phyloP scores from a whole-genome alignment of 2,113 vertebrate genomes.

The Dromaius novaehollandiae region DNA sequence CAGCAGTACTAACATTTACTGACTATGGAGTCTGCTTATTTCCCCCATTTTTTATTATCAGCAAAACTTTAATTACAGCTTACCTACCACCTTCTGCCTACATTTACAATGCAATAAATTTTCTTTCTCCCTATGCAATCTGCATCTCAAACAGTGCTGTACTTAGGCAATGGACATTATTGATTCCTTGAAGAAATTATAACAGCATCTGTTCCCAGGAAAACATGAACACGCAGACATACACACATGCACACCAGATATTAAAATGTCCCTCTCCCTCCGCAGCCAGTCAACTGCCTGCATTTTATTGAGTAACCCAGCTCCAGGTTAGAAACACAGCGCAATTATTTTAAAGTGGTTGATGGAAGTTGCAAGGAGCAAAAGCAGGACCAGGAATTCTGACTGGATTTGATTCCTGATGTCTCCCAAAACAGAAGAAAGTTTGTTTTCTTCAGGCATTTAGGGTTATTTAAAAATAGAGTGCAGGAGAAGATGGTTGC shows the following conservation, averaged over 20 bases:
- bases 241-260: not conserved
- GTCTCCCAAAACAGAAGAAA: not conserved
- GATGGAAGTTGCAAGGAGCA: not conserved
- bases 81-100: constrained; percentile 69
- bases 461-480: not conserved
- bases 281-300: constrained; percentile 38
- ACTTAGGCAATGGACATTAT: constrained; percentile 64
- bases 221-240: constrained; percentile 32
- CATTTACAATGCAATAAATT: constrained; percentile 77
- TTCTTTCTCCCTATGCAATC: constrained; percentile 47
- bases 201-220: constrained; percentile 70
- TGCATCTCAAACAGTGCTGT: constrained; percentile 62
- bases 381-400: not conserved
- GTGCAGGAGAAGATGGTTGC: not conserved
- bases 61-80: constrained; percentile 82
- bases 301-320: constrained; percentile 64
- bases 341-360: constrained; percentile 48
- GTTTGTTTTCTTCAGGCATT: not conserved
- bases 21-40: constrained; percentile 51
- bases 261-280: not conserved
- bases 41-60: constrained; percentile 74
- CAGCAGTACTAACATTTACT: constrained; percentile 17
- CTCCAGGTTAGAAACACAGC: constrained; percentile 21
- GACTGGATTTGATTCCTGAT: not conserved
- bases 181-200: constrained; percentile 77